Evolutionary conservation across 2,113 vertebrate species (phyloP).

Genomic region (Butastur rufipennis): DNA sequence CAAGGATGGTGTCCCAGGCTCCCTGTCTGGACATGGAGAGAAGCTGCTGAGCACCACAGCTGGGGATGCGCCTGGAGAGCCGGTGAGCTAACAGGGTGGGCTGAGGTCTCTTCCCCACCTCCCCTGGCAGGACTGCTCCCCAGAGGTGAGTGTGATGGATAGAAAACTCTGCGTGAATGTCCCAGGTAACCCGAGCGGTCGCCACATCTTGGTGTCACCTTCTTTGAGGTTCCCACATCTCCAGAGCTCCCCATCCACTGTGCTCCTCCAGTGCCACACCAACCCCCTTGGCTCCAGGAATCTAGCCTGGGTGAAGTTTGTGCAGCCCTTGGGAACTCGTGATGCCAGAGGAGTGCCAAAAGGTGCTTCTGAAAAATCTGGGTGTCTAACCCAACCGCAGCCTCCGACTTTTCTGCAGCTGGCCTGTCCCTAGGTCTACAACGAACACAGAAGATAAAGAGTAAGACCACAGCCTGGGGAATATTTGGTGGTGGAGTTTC

Average conservation of each 20-base stretch:
- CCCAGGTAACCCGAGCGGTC: neutral
- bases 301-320: neutral
- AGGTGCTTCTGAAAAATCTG: neutral
- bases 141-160: neutral
- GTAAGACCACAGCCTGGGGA: neutral
- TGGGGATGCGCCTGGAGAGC: neutral
- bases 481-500: neutral
- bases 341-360: neutral
- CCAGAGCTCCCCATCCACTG: neutral
- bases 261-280: neutral
- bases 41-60: neutral
- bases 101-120: neutral
- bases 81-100: rapidly evolving
- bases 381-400: neutral
- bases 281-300: neutral
- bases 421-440: neutral
- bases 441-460: neutral
- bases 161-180: neutral
- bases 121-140: neutral
- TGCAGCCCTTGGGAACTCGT: neutral
- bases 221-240: neutral
- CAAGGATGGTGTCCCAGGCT: neutral
- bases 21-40: neutral
- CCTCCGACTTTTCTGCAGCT: neutral
- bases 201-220: neutral